A percentile compares a stretch with the other conserved stretches of the same genome.
Conservation (phyloP, 1,140 invertebrate genomes). For the Tyrophagus putrescentiae region DNA sequence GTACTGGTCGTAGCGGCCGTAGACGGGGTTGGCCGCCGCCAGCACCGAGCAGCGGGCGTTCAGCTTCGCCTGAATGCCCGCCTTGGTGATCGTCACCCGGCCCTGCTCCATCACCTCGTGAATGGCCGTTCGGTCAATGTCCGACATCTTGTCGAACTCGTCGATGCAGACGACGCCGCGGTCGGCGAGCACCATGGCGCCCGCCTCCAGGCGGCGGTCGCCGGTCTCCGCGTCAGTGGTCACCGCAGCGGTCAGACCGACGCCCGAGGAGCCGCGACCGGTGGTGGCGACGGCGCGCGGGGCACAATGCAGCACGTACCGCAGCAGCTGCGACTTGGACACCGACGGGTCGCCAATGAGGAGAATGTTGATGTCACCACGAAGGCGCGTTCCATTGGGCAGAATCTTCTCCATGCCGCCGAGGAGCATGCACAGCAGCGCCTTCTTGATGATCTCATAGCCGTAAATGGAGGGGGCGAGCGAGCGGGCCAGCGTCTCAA, state of each 20-base stretch:
- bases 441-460: conserved; percentile 90
- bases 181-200: conserved; percentile 98
- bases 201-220: conserved; percentile 69
- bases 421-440: conserved; percentile 81
- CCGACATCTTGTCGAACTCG: conserved; percentile 99
- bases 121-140: conserved; percentile 94
- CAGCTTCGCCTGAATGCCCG: conserved; percentile 91
- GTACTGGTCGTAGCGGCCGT: conserved; percentile 95
- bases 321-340: conserved; percentile 89
- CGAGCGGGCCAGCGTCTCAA: conserved; percentile 76
- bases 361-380: conserved; percentile 93
- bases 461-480: conserved; percentile 96
- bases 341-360: conserved; percentile 97
- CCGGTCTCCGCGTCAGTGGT: conserved; percentile 85
- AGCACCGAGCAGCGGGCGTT: conserved; percentile 96
- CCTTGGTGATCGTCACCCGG: conserved; percentile 93
- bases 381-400: conserved; percentile 82
- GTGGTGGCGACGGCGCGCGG: conserved; percentile 91
- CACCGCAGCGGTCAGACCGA: conserved; percentile 95
- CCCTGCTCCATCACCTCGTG: conserved; percentile 96
- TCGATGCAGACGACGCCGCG: conserved; percentile 97
- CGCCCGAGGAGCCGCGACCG: conserved; percentile 83
- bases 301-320: conserved; percentile 85
- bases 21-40: conserved; percentile 98
- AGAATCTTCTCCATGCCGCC: conserved; percentile 91